Base-by-base conservation (phyloP, 92 coral and sea anemone species). In the Ricordea florida region DNA sequence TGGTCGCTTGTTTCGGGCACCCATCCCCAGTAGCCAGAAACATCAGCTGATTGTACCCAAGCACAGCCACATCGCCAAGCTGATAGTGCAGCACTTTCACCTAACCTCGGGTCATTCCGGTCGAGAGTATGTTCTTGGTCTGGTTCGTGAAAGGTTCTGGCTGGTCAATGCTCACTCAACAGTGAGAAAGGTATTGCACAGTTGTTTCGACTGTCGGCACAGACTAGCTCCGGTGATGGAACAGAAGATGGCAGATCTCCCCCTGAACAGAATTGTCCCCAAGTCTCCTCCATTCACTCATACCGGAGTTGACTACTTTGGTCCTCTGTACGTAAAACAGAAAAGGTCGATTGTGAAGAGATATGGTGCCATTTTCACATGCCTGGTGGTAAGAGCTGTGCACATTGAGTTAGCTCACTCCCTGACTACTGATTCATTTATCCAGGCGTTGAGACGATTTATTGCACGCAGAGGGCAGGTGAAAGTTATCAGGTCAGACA, bases 11-110 rank as follows among this genome's bases (percentile, higher is more conserved):
- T 60, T 55, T 18, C 62, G 69, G 38, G 76, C 87, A 15, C 47
- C 68, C 18, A 29, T 73, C 31, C 42, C 69, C 24, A 64, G 53
- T 1, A n/a, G n/a, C n/a, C n/a, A n/a, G n/a, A 73, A 55, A 30
- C 87, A 81, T 49, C 87, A 81, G 38, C 35, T 74, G 7, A 74
- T 83, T 28, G 21, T 83, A 22, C 71, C 84, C 31, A 77, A 74
- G 48, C 41, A 45, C 7, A 28, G 37, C 26, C 53, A 21, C 16
- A 57, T 79, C 47, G 52, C 72, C n/a, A 15, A 5, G 17, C 51
- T 84, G 46, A 60, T 76, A 0, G 28, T 77, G 17, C 10, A 23
- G 0, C 57, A 67, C 44, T 71, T 45, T 17, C 89, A 84, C 58
- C 33, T 7, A 16, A 35, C 20, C 10, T 62, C 84, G 47, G 78